Percentiles rank a stretch among this genome's conserved stretches.
Conservation (phyloP, 1,140 invertebrate species). For the Rhagoletis zephyria region DNA sequence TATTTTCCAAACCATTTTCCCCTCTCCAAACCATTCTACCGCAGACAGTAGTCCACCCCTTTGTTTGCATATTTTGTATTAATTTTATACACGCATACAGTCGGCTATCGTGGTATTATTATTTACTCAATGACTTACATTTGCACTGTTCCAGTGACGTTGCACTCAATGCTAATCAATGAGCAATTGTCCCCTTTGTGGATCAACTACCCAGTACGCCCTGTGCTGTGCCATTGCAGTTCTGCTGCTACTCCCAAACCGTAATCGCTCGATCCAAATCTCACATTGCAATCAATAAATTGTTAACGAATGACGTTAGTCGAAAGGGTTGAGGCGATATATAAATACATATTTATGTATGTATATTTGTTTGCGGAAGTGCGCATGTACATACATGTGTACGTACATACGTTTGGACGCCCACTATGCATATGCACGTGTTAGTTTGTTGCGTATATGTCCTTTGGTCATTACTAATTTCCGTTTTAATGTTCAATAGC, state of each 20-base stretch:
- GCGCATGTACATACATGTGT: background rate
- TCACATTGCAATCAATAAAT: background rate
- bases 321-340: no score
- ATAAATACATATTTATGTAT: no score
- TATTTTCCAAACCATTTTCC: no score
- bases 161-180: slow-evolving; percentile 33
- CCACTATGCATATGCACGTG: background rate
- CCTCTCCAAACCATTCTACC: background rate
- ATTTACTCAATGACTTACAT: background rate
- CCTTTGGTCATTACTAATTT: slow-evolving; percentile 46
- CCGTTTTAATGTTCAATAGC: slow-evolving; percentile 46
- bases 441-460: background rate
- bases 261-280: background rate
- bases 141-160: background rate
- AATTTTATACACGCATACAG: background rate
- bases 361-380: background rate
- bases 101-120: background rate
- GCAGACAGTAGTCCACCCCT: background rate
- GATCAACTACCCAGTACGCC: no score
- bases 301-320: background rate
- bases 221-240: no score
- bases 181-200: background rate
- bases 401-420: background rate
- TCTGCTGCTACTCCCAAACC: no score
- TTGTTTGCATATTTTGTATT: background rate